Percentiles rank a stretch among this genome's conserved stretches.
Conservation (phyloP, 2,113 vertebrate genomes). For the Mugil cephalus region DNA sequence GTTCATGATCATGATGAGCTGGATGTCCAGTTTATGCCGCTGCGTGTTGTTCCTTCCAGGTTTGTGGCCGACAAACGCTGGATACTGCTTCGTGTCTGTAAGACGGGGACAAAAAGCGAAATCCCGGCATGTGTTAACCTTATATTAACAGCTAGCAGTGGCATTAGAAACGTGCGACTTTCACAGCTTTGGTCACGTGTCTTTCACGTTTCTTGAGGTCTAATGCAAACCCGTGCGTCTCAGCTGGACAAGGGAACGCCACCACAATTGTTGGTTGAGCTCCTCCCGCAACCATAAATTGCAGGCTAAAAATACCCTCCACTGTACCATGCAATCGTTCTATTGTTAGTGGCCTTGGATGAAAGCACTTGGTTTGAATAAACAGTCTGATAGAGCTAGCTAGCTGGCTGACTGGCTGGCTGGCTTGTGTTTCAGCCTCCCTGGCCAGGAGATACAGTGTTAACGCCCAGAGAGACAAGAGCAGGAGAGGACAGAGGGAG, state of each 20-base stretch:
- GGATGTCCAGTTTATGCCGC: conserved; percentile 96
- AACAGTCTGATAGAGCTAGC: conserved; percentile 37
- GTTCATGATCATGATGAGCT: conserved; percentile 96
- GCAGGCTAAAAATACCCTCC: conserved; percentile 42
- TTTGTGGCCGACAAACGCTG: conserved; percentile 98
- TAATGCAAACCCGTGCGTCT: conserved; percentile 41
- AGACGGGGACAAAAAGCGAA: conserved; percentile 12
- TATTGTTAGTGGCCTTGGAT: conserved; percentile 65
- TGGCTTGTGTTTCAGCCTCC: conserved; percentile 34
- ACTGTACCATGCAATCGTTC: conserved; percentile 40
- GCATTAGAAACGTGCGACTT: conserved; percentile 22
- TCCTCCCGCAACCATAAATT: conserved; percentile 50
- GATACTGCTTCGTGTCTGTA: conserved; percentile 98
- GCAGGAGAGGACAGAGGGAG: conserved; percentile 31
- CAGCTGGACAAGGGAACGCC: conserved; percentile 29
- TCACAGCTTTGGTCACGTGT: conserved; percentile 16
- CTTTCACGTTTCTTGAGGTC: conserved; percentile 20
- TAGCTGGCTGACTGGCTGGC: conserved; percentile 37
- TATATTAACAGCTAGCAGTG: background rate
- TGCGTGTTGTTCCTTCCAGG: conserved; percentile 97
- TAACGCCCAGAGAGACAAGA: conserved; percentile 41
- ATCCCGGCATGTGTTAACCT: conserved; percentile 2
- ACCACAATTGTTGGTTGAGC: conserved; percentile 41
- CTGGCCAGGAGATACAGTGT: conserved; percentile 34
- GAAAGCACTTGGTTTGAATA: conserved; percentile 62